Conservation (phyloP, 2,888 invertebrate species). For the Peribatodes rhomboidaria region DNA sequence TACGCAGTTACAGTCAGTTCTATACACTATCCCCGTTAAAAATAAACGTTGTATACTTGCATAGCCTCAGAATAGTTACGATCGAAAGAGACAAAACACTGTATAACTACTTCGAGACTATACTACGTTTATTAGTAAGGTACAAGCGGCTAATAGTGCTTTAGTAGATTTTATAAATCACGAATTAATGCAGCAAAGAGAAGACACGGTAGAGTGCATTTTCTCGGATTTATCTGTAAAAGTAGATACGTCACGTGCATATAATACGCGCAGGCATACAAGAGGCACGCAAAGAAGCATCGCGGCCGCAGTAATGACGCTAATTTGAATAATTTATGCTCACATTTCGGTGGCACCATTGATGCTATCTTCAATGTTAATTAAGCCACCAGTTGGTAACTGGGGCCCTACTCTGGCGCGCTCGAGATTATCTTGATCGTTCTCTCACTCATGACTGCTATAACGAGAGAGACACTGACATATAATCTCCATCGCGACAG, state of each 20-base stretch:
- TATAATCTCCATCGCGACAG: not conserved
- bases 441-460: not conserved
- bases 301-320: constrained; percentile 21
- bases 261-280: not conserved
- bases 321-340: constrained; percentile 39
- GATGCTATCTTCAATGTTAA: constrained; percentile 38
- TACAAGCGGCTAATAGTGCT: too few relatives aligned
- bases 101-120: too few relatives aligned
- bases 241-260: not conserved
- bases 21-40: too few relatives aligned
- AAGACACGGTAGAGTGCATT: not conserved
- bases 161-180: not conserved
- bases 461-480: not conserved
- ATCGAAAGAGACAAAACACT: too few relatives aligned
- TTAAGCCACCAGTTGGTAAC: constrained; percentile 17
- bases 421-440: not conserved
- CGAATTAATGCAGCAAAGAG: not conserved
- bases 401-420: not conserved
- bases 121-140: too few relatives aligned
- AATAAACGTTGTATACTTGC: too few relatives aligned
- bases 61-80: too few relatives aligned
- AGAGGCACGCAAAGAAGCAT: constrained; percentile 6
- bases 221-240: not conserved
- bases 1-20: not conserved
- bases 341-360: constrained; percentile 31